Base-by-base conservation (phyloP, 2,113 vertebrate species). In the Beaufortia kweichowensis region DNA sequence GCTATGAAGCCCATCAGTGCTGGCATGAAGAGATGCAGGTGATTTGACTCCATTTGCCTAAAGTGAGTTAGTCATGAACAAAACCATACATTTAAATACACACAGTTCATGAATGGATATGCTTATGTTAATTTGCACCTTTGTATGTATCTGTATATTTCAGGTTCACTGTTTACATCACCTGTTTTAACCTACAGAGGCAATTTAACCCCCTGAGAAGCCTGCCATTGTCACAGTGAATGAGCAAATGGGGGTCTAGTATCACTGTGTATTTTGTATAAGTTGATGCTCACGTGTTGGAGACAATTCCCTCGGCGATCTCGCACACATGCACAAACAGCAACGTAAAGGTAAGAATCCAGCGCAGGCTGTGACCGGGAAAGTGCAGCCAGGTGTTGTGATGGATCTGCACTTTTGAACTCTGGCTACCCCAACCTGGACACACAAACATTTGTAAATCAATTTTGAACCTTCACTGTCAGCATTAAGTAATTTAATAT, bases 371-470 rank as follows among this genome's bases (percentile, higher is more conserved):
- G 88, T 99, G 97, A 0, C 97, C 97, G 0, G 97, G 97, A 81
- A 99, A 99, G 80, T 99, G 97, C 41, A 99, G 92, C 97, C 97
- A 99, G 0, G 97, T 99, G 76, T 98, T 99, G 80, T 99, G 97
- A 82, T 98, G 97, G 83, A 98, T 98, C 87, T 99, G 97, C 5
- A 99, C 97, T 85, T 98, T 98, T 0, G 97, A 98, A 85, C 96
- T 98, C 83, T 99, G 97, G 79, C 95, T 99, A 43, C 97, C 97
- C 97, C 97, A 98, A 11, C 97, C 97, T 98, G 84, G 17, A 70
- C 2, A 57, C 19, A 50, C 72, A 79, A 31, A 64, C 57, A 73
- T 14, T 26, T 15, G 31, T 14, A 66, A 19, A 59, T 41, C 77
- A 29, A 17, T 59, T n/a, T n/a, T n/a, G n/a, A n/a, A n/a, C n/a